Percentiles rank a stretch among this genome's conserved stretches.
Evolutionary conservation across 2,113 vertebrate genomes (phyloP).

Genomic region (Pantherophis guttatus): DNA sequence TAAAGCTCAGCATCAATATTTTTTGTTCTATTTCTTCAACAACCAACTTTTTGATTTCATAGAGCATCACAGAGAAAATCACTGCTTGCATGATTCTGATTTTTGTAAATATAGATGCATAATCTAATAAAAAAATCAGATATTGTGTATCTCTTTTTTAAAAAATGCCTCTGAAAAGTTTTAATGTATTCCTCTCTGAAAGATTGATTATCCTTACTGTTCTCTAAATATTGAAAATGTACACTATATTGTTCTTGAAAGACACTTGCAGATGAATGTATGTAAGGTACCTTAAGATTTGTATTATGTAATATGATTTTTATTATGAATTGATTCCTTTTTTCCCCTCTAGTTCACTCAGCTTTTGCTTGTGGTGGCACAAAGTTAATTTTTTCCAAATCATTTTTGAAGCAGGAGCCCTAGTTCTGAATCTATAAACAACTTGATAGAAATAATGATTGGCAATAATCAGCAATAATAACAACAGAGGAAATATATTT

Average conservation of each 20-base stretch:
- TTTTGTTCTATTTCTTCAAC: neutral
- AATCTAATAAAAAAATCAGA: neutral
- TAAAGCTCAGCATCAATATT: neutral
- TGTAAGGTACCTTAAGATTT: neutral
- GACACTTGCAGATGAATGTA: neutral
- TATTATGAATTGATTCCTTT: neutral
- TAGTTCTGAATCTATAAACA: neutral
- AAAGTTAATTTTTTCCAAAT: neutral
- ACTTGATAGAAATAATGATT: neutral
- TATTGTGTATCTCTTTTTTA: neutral
- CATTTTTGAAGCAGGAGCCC: neutral
- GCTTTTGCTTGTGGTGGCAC: neutral
- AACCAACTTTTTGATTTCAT: neutral
- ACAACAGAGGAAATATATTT: neutral
- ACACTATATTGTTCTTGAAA: slow-evolving; percentile 27
- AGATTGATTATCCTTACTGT: neutral
- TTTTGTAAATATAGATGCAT: neutral
- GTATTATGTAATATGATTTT: neutral
- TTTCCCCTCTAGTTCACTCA: neutral
- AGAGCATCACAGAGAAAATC: neutral
- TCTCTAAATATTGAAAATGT: slow-evolving; percentile 13
- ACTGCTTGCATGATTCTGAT: neutral
- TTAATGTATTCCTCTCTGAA: neutral
- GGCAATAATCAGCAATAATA: neutral
- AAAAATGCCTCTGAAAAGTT: neutral